Conservation (phyloP, 1,140 invertebrate genomes). For the Drosophila insularis region DNA sequence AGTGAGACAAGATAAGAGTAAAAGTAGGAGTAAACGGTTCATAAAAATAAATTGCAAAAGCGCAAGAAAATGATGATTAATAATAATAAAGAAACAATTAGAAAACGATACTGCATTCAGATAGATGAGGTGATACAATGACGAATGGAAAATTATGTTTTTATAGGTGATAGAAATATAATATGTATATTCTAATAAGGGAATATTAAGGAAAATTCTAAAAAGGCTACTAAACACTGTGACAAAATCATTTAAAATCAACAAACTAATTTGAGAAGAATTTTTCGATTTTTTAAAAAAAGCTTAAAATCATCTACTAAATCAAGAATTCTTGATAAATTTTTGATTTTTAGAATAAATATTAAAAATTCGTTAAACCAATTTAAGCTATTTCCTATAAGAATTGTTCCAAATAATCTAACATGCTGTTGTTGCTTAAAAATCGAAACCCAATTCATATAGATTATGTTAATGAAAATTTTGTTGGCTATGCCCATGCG, state of each 20-base stretch:
- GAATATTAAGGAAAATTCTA: not conserved
- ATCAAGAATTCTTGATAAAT: too few species aligned
- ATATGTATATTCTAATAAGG: not conserved
- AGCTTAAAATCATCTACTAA: not conserved
- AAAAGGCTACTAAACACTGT: not conserved
- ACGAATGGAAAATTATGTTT: conserved; percentile 1
- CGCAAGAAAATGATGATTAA: conserved; percentile 25
- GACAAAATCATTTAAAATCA: not conserved
- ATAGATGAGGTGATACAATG: conserved; percentile 6
- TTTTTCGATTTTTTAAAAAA: too few species aligned
- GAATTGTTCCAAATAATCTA: not conserved
- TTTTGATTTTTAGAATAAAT: not conserved
- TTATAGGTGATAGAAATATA: not conserved
- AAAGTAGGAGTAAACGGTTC: conserved; percentile 36
- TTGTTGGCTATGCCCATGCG: conserved; percentile 2
- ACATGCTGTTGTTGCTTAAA: not conserved
- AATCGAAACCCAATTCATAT: not conserved
- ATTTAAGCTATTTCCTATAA: not conserved
- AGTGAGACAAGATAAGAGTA: conserved; percentile 14
- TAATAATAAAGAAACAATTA: conserved; percentile 20
- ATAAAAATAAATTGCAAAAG: conserved; percentile 46
- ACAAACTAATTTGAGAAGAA: too few species aligned
- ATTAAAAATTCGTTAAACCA: not conserved
- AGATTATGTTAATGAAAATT: not conserved
- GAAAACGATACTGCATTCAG: conserved; percentile 19